Conservation (phyloP, 2,888 invertebrate species). For the Euphydryas editha region DNA sequence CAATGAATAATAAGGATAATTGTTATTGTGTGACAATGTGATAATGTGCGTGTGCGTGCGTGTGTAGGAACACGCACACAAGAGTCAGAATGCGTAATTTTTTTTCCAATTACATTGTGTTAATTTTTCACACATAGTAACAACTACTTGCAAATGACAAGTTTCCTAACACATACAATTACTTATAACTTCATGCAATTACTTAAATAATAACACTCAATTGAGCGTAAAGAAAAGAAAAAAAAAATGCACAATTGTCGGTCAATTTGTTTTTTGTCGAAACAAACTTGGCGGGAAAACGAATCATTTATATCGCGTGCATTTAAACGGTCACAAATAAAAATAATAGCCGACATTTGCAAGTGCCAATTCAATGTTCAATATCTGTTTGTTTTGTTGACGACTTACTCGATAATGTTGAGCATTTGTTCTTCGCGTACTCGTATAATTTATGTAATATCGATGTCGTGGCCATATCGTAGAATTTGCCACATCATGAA, state of each 20-base stretch:
- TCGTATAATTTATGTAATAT: neutral
- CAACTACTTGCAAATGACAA: constrained; percentile 1
- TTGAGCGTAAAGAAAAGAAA: constrained; percentile 10
- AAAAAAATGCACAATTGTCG: constrained; percentile 25
- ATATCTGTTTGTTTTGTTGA: constrained; percentile 33
- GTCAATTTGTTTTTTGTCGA: constrained; percentile 18
- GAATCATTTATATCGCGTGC: constrained; percentile 24
- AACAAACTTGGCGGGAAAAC: constrained; percentile 23
- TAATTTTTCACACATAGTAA: neutral
- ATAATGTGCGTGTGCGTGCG: neutral
- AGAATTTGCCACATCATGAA: no score
- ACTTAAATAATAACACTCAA: constrained; percentile 11
- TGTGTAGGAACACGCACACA: neutral
- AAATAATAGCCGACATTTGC: constrained; percentile 26
- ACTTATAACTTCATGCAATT: constrained; percentile 9
- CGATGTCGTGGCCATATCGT: no score
- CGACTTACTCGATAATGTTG: constrained; percentile 19
- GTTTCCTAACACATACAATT: constrained; percentile 10
- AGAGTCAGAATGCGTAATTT: neutral
- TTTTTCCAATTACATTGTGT: neutral
- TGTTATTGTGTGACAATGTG: neutral
- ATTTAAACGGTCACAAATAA: constrained; percentile 27
- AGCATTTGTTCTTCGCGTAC: neutral
- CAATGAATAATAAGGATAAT: neutral
- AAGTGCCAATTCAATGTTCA: constrained; percentile 37